Base-by-base conservation (phyloP, 2,113 vertebrate genomes). In the Indicator indicator region DNA sequence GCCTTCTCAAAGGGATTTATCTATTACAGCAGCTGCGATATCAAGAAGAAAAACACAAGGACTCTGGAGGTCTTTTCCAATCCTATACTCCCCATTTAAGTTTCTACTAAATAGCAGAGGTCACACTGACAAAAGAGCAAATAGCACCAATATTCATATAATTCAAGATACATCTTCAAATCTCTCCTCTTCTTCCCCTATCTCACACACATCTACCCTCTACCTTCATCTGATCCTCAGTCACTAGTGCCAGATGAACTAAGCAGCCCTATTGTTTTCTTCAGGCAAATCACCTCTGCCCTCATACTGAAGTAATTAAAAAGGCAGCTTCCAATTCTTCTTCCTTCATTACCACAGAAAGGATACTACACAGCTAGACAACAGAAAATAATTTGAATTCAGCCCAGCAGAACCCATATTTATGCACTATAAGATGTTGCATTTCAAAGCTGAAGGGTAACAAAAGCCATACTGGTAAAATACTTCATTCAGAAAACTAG, bases 371-470 rank as follows among this genome's bases (percentile, higher is more conserved):
- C 4, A 80, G 7, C 13, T 67, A 59, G 63, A 56, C 6, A 65
- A 58, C 3, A 94, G 11, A 88, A 91, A 63, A 74, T 11, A 44
- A 32, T 5, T 19, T 58, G 0, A 78, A 40, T 16, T 70, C 5
- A 59, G 1, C 2, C 5, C 14, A 84, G 11, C 18, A 76, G 4
- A 15, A 55, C 16, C 6, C 24, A 38, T 72, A 58, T 12, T 56
- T 63, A 64, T 11, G 4, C 7, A 12, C 11, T 28, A 7, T 4
- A 18, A 2, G 10, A 36, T 19, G 55, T 1, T 8, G 1, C 7
- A 40, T 50, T 72, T 69, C 71, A 94, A 82, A 79, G 4, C 16
- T 48, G 5, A 72, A 92, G 8, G 9, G 55, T 12, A 89, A 78
- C 14, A 83, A 19, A 82, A 46, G 15, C 12, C 30, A 27, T 6